These are phyloP conservation scores for Helicoverpa assulta DNA, from an alignment of 2,888 invertebrate genomes.

Conservation along the genomic window DNA sequence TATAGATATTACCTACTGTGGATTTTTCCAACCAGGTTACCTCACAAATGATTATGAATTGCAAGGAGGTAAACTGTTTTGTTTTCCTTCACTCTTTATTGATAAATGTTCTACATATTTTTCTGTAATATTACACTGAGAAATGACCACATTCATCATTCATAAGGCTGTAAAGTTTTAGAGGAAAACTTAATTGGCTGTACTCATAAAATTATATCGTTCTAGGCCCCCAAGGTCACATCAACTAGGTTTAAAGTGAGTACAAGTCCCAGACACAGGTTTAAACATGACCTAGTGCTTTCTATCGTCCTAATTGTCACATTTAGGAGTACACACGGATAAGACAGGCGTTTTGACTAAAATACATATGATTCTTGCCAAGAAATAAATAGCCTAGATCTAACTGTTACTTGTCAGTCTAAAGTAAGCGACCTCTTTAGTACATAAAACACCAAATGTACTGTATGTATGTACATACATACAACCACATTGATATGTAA, in stretches of 20 bases:
- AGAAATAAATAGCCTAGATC: no score
- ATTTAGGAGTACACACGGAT: conserved; percentile 11
- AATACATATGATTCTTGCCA: neutral
- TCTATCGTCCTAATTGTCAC: conserved; percentile 3
- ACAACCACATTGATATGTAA: conserved; percentile 43
- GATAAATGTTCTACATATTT: no score
- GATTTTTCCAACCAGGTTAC: no score
- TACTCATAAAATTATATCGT: no score
- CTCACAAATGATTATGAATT: no score
- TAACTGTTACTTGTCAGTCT: neutral
- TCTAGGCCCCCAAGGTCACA: neutral
- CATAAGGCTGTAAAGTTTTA: neutral
- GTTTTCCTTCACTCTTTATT: no score
- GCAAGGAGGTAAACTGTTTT: no score
- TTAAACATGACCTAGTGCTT: conserved; percentile 10
- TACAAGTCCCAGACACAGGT: conserved; percentile 2
- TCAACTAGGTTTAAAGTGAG: neutral
- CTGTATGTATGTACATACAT: no score
- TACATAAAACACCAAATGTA: neutral
- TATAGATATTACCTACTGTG: neutral
- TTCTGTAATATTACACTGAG: no score
- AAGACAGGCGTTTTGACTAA: conserved; percentile 22
- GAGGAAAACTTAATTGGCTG: neutral
- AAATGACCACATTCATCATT: neutral
- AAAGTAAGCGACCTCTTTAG: neutral